A percentile compares a stretch with the other conserved stretches of the same genome.
phyloP scores from a whole-genome alignment of 1,140 invertebrate genomes.

The Drosophila serrata region DNA sequence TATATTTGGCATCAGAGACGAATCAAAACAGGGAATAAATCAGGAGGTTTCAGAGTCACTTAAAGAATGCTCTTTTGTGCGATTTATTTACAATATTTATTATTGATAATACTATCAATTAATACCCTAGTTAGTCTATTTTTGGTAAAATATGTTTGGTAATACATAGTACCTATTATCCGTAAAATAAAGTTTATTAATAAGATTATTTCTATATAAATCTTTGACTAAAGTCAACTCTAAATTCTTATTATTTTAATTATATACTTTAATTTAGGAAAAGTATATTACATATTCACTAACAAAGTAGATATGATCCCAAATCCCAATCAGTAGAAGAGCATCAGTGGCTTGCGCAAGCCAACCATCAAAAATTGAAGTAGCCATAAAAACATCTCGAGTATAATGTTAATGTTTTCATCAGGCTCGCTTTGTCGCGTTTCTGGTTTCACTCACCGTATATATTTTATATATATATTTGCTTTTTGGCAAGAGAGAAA shows the following conservation, averaged over 20 bases:
- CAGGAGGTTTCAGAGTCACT: neutral
- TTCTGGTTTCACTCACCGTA: conserved; percentile 53
- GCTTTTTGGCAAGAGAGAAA: conserved; percentile 57
- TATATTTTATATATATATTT: conserved; percentile 28
- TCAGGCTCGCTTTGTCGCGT: conserved; percentile 58
- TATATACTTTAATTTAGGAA: neutral
- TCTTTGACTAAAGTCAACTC: too few species aligned
- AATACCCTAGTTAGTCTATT: neutral
- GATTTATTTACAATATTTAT: fast-evolving
- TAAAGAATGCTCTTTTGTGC: neutral
- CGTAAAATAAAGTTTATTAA: too few species aligned
- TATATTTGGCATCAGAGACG: conserved; percentile 10
- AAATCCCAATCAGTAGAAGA: conserved; percentile 13
- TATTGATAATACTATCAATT: neutral
- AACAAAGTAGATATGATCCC: neutral
- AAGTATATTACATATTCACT: neutral
- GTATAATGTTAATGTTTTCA: conserved; percentile 81
- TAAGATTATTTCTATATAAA: too few species aligned
- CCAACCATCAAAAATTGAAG: conserved; percentile 67
- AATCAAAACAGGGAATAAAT: conserved; percentile 5
- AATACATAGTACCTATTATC: too few species aligned
- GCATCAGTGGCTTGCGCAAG: conserved; percentile 35
- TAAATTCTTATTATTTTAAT: too few species aligned
- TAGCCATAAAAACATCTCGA: conserved; percentile 71
- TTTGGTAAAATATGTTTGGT: neutral